Base-by-base conservation (phyloP, 2,888 invertebrate genomes). In the Proisotoma minuta region DNA sequence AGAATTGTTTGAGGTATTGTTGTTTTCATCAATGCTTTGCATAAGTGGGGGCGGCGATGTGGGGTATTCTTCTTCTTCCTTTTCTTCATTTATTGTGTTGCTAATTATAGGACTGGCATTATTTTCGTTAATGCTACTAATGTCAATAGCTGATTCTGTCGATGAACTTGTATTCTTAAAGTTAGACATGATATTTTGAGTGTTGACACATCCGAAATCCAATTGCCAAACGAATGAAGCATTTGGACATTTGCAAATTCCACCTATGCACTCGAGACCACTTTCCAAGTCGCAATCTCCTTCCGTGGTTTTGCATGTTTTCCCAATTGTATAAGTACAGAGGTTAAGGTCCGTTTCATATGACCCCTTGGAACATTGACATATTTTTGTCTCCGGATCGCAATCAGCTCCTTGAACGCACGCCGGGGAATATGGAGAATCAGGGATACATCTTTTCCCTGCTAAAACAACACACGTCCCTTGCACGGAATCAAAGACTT, bases 401-500 rank as follows among this genome's bases (percentile, higher is more conserved):
- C 67, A 67, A 18, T 51, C 40, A 15, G 59, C 51, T 18, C 54
- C 43, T 62, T 61, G 26, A 15, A 49, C 4, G 47, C 60, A 59
- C 59, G 56, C 5, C 52, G 57, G n/a, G 27, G 28, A n/a, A 26
- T 12, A 3, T 20, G 29, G 5, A 3, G 4, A 12, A 18, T 34
- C 47, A 5, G 20, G 40, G 18, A 22, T 22, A 24, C 67, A 67
- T 3, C 49, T 47, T 12, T 58, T 47, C 23, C 64, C 67, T 10
- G 62, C 64, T 39, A 64, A 20, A 10, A 63, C 27, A 1, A 60
- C 67, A 39, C 67, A 67, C n/a, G 56, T 28, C 18, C 22, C 50
- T 23, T 50, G 22, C 8, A 23, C 52, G 22, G 12, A 2, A 26
- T 67, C 67, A 48, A 50, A 67, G 27, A 60, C 20, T 39, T 64